Conservation (phyloP, 2,113 vertebrate genomes). For the Leptobrachium ailaonicum region DNA sequence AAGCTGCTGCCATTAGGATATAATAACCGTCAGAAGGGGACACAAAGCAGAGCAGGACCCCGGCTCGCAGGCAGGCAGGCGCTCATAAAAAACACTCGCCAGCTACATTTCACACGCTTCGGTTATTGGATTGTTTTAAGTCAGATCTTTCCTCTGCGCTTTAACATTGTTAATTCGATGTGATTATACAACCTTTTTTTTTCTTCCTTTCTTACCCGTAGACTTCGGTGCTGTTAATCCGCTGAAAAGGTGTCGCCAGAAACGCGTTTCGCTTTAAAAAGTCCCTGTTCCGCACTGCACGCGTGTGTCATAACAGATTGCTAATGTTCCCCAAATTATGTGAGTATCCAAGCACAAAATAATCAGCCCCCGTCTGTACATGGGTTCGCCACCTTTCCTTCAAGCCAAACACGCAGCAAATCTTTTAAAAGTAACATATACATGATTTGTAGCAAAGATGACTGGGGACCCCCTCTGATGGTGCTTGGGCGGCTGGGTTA, state of each 20-base stretch:
- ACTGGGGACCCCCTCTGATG: too few relatives aligned
- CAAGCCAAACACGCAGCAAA: too few relatives aligned
- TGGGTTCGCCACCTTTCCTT: too few relatives aligned
- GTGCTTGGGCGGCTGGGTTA: too few relatives aligned
- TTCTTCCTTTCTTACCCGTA: not conserved
- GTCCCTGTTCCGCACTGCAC: not conserved
- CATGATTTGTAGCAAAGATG: too few relatives aligned
- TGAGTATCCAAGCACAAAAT: too few relatives aligned
- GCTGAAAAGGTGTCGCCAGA: not conserved
- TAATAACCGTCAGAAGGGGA: constrained; percentile 89
- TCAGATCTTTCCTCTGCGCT: constrained; percentile 54
- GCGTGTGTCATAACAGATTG: not conserved
- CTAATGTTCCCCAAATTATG: too few relatives aligned
- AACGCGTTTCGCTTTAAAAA: not conserved
- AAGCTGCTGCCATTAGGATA: constrained; percentile 92
- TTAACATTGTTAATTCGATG: constrained; percentile 37
- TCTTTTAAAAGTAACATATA: too few relatives aligned
- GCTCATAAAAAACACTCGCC: constrained; percentile 74
- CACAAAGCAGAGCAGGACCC: constrained; percentile 90
- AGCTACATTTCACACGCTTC: constrained; percentile 60
- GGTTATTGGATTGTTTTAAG: constrained; percentile 52
- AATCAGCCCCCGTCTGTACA: too few relatives aligned
- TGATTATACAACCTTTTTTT: constrained; percentile 35
- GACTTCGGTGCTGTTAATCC: not conserved
- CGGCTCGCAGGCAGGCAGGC: constrained; percentile 82